These are phyloP conservation scores for Archaeoteleia sp. DNA, from an alignment of 2,888 invertebrate species.

Conservation along the genomic window DNA sequence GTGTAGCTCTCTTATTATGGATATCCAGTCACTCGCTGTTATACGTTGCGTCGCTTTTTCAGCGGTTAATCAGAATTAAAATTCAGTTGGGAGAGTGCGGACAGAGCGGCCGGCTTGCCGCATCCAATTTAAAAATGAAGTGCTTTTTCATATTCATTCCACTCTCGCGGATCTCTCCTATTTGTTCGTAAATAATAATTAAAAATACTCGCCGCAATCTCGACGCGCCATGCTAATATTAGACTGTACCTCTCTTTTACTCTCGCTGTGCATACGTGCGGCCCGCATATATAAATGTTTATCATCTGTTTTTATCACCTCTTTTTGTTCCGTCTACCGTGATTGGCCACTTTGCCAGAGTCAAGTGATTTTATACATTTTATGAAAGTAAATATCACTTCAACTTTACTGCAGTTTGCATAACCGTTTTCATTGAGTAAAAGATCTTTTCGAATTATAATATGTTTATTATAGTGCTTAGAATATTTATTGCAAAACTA, in stretches of 20 bases:
- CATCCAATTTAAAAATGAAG: constrained; percentile 71
- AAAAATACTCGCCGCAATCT: constrained; percentile 66
- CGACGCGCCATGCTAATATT: constrained; percentile 59
- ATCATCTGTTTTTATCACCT: constrained; percentile 20
- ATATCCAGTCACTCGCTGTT: constrained; percentile 49
- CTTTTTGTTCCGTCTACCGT: constrained; percentile 17
- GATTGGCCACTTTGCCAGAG: constrained; percentile 29
- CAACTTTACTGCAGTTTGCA: constrained; percentile 5
- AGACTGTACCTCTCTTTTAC: constrained; percentile 42
- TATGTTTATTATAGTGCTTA: too few species aligned
- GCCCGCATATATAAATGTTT: constrained; percentile 33
- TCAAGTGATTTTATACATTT: constrained; percentile 25
- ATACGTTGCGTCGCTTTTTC: constrained; percentile 57
- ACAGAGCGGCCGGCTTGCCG: constrained; percentile 54
- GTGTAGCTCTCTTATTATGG: constrained; percentile 50
- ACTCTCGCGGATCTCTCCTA: constrained; percentile 52
- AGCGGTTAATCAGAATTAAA: constrained; percentile 69
- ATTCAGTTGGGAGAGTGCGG: constrained; percentile 63
- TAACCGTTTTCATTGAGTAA: constrained; percentile 18
- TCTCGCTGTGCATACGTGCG: constrained; percentile 12
- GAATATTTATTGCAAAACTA: too few species aligned
- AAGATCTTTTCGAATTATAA: constrained; percentile 4
- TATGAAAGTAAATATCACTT: constrained; percentile 30
- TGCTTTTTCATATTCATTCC: constrained; percentile 71
- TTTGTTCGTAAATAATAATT: constrained; percentile 71